Percentiles rank a stretch among this genome's conserved stretches.
phyloP scores from a whole-genome alignment of 2,888 invertebrate genomes.

The Drosophila meridiana region DNA sequence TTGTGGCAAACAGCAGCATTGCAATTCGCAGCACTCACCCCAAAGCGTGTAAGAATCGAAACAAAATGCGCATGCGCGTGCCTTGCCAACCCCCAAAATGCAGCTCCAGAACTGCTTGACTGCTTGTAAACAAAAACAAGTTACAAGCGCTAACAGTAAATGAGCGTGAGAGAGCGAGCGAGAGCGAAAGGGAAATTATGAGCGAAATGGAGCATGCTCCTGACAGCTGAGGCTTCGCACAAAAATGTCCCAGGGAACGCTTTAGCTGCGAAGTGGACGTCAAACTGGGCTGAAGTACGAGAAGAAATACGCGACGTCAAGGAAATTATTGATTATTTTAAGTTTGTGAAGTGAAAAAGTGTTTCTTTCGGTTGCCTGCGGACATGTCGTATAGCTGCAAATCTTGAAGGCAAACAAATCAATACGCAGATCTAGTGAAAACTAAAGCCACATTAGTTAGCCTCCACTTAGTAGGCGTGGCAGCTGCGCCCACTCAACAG shows the following conservation, averaged over 20 bases:
- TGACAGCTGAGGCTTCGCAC: conserved; percentile 49
- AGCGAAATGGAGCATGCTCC: conserved; percentile 48
- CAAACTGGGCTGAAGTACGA: conserved; percentile 56
- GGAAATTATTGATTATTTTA: conserved; percentile 81
- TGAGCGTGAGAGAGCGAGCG: conserved; percentile 9
- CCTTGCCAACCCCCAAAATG: conserved; percentile 50
- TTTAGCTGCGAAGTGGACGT: conserved; percentile 55
- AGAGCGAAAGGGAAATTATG: conserved; percentile 2
- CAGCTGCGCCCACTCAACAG: conserved; percentile 46
- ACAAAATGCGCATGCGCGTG: conserved; percentile 49
- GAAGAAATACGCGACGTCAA: conserved; percentile 35
- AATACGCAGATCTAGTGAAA: not conserved
- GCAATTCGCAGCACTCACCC: conserved; percentile 37
- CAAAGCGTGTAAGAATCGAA: conserved; percentile 13
- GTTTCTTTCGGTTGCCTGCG: conserved; percentile 39
- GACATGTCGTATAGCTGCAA: conserved; percentile 34
- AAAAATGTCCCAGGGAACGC: conserved; percentile 61
- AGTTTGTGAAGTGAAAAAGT: conserved; percentile 72
- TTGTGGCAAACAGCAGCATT: conserved; percentile 15
- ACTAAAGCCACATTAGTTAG: not conserved
- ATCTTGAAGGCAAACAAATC: conserved; percentile 1
- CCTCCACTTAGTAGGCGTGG: conserved; percentile 48
- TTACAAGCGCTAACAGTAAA: conserved; percentile 27
- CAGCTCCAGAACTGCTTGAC: conserved; percentile 25
- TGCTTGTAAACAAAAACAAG: conserved; percentile 78